phyloP scores from a whole-genome alignment of 2,113 vertebrate genomes.

The Neogobius melanostomus region DNA sequence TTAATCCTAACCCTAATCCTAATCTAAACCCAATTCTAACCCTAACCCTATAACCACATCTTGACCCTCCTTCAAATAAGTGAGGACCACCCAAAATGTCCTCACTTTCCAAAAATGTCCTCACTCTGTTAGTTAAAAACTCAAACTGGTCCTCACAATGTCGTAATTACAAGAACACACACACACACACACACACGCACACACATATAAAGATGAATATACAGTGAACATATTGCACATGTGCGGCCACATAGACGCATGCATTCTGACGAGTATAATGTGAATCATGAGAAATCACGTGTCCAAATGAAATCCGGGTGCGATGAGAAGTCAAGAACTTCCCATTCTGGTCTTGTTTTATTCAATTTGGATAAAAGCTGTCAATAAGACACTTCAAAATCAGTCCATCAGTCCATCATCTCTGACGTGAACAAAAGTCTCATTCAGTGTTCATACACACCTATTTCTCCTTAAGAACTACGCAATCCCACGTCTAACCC shows the following conservation, averaged over 20 bases:
- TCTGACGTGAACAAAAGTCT: conserved; percentile 34
- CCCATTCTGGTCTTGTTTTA: conserved; percentile 25
- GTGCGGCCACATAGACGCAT: conserved; percentile 56
- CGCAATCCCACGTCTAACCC: conserved; percentile 30
- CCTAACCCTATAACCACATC: too few species aligned
- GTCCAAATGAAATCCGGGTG: conserved; percentile 13
- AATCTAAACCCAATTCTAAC: too few species aligned
- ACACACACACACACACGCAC: conserved; percentile 10
- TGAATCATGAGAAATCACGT: conserved; percentile 31
- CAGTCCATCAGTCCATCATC: conserved; percentile 14
- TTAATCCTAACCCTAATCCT: too few species aligned
- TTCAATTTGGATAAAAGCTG: conserved; percentile 56
- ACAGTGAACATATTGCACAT: conserved; percentile 38
- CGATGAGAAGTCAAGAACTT: conserved; percentile 24
- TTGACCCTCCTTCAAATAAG: too few species aligned
- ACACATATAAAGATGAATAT: conserved; percentile 46
- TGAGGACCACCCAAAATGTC: too few species aligned
- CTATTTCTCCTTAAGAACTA: conserved; percentile 25
- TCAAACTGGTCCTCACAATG: conserved; percentile 46
- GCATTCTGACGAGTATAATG: conserved; percentile 48
- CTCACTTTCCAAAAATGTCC: too few species aligned
- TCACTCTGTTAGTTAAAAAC: too few species aligned
- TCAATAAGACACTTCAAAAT: conserved; percentile 51
- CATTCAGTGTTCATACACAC: conserved; percentile 30
- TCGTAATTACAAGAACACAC: conserved; percentile 22